These are phyloP conservation scores for Gymnarchus niloticus DNA, from an alignment of 2,113 vertebrate genomes.

Conservation along the genomic window DNA sequence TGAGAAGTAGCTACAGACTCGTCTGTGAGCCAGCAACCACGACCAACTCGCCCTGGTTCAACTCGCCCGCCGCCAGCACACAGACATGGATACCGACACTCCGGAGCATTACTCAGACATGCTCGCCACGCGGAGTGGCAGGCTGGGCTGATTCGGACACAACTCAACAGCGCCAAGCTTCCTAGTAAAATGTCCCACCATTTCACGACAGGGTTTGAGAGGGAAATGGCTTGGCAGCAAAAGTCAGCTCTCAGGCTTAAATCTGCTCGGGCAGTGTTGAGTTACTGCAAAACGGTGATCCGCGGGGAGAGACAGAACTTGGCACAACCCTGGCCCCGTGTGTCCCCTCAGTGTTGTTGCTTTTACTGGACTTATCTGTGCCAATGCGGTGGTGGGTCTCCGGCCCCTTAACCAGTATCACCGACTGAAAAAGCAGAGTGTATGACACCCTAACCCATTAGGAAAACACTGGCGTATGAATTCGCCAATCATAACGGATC, in stretches of 20 bases:
- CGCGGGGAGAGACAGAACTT: constrained; percentile 23
- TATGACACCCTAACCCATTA: neutral
- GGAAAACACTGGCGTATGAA: neutral
- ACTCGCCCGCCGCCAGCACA: neutral
- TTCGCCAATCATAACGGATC: neutral
- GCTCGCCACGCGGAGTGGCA: constrained; percentile 26
- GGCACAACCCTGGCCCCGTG: neutral
- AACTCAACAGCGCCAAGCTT: constrained; percentile 38
- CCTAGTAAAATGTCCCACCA: constrained; percentile 30
- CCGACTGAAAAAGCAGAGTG: neutral
- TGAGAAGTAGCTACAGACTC: neutral
- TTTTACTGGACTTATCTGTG: neutral
- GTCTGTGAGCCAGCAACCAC: neutral
- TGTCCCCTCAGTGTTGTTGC: neutral
- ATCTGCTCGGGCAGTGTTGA: constrained; percentile 33
- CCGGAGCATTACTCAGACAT: constrained; percentile 39
- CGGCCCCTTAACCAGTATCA: neutral
- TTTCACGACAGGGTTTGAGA: constrained; percentile 47
- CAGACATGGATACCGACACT: neutral
- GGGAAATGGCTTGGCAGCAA: constrained; percentile 13
- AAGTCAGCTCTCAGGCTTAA: constrained; percentile 35
- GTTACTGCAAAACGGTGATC: constrained; percentile 33
- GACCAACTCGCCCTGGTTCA: neutral
- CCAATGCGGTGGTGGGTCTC: too few species aligned
- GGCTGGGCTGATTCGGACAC: constrained; percentile 38